These are phyloP conservation scores for Oreohelix idahoensis DNA, from an alignment of 1,140 invertebrate genomes.

Conservation along the genomic window DNA sequence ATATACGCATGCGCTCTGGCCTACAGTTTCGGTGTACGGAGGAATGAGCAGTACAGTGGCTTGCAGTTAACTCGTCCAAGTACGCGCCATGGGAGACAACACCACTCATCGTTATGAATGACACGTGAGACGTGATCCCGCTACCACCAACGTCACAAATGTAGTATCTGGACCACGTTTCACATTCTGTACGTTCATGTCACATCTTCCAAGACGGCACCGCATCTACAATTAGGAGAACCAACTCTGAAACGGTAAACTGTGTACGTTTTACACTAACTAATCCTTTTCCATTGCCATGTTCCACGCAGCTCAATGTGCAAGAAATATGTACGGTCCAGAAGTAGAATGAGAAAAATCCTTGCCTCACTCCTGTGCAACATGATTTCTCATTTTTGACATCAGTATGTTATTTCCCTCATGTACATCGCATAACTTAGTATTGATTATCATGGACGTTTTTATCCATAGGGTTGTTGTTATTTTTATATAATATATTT, in stretches of 20 bases:
- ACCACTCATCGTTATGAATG: not conserved
- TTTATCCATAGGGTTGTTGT: no score
- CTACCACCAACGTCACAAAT: not conserved
- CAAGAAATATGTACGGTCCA: no score
- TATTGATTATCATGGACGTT: no score
- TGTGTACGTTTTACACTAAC: no score
- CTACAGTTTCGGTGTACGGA: not conserved
- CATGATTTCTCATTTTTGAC: no score
- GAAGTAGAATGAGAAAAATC: no score
- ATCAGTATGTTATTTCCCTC: no score
- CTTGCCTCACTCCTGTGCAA: no score
- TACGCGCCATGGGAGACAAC: not conserved
- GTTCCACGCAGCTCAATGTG: no score
- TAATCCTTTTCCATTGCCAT: no score
- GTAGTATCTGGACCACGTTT: not conserved
- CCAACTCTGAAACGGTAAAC: not conserved
- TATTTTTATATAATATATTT: no score
- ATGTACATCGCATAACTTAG: no score
- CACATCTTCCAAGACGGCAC: not conserved
- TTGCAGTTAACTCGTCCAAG: not conserved
- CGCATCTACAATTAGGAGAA: not conserved
- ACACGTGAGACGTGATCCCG: not conserved
- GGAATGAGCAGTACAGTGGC: not conserved
- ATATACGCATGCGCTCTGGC: not conserved
- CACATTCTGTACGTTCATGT: not conserved